These are phyloP conservation scores for Toxonevra muliebris DNA, from an alignment of 2,888 invertebrate genomes.

Conservation along the genomic window DNA sequence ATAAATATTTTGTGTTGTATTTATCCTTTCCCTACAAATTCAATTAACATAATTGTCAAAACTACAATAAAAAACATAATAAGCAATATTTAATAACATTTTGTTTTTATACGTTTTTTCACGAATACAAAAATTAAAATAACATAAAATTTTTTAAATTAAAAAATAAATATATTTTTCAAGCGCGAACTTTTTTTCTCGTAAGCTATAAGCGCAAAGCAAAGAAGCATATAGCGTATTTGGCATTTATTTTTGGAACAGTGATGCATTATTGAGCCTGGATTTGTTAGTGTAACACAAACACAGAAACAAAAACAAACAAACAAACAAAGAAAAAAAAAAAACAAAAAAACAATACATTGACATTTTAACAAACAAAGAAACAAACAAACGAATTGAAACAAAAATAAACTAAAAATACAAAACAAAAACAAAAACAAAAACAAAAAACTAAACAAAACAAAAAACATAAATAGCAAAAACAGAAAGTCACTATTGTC, in stretches of 20 bases:
- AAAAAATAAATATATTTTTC: neutral
- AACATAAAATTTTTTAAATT: slow-evolving; percentile 1
- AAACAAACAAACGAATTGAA: slow-evolving; percentile 31
- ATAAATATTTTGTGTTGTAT: too few relatives aligned
- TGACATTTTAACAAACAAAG: slow-evolving; percentile 19
- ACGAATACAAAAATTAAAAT: too few relatives aligned
- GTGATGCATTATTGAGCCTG: slow-evolving; percentile 58
- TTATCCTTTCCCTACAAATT: too few relatives aligned
- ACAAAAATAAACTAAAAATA: slow-evolving; percentile 40
- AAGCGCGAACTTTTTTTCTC: neutral
- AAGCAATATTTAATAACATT: too few relatives aligned
- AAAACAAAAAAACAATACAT: slow-evolving; percentile 27
- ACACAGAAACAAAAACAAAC: slow-evolving; percentile 31
- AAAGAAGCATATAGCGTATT: too few relatives aligned
- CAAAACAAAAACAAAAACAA: slow-evolving; percentile 40
- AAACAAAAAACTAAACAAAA: slow-evolving; percentile 40
- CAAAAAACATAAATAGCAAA: slow-evolving; percentile 38
- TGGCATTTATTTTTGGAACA: neutral
- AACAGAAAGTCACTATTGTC: slow-evolving; percentile 67
- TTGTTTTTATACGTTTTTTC: too few relatives aligned
- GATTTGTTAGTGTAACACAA: slow-evolving; percentile 60
- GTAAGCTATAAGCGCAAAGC: slow-evolving; percentile 26
- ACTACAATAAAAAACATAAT: too few relatives aligned
- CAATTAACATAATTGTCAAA: too few relatives aligned
- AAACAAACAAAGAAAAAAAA: slow-evolving; percentile 54